Evolutionary conservation across 2,888 invertebrate species (phyloP), one percentile per base, ranked within the genome.

Genomic region (Brassicogethes aeneus): DNA sequence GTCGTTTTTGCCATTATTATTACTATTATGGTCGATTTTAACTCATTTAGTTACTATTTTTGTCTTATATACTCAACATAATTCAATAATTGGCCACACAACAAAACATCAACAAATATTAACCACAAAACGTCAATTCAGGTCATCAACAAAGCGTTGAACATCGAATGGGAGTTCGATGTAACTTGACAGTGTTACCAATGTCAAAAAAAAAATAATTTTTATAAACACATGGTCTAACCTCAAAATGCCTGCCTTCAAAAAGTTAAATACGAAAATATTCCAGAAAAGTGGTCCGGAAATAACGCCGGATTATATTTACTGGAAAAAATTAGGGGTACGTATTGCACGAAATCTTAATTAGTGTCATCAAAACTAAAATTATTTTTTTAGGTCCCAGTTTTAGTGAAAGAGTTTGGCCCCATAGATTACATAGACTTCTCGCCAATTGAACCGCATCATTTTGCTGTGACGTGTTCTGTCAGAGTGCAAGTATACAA

Each of bases 401-500:
- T 90, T 2, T 73, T 91, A 30, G 79, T 91, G 0, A 94, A 95
- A 66, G 95, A 96, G 67, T 91, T 87, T 68, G 92, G 92, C 15
- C 82, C 89, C 0, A 87, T 97, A 40, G 91, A 93, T 61, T 85
- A 88, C 59, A 78, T 96, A 33, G 87, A 93, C 63, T 91, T 96
- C 61, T 87, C 89, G 45, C 90, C 91, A 0, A 76, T 83, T 7
- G 85, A 90, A 59, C 94, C 95, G 0, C 79, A 89, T 70, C 82
- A 88, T 63, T 89, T 95, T 71, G 94, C 93, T 3, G 87, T 92
- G 13, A 93, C 96, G 40, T 91, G 88, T 62, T 93, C 94, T 1
- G 87, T 89, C 1, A 77, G 89, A 61, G 87, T 94, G 51, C 82
- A 79, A 71, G 73, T 92, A 12, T 93, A 91, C 62, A 88, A 88